Evolutionary conservation across 2,888 invertebrate species (phyloP).

Genomic region (Sclerodermus sp.): DNA sequence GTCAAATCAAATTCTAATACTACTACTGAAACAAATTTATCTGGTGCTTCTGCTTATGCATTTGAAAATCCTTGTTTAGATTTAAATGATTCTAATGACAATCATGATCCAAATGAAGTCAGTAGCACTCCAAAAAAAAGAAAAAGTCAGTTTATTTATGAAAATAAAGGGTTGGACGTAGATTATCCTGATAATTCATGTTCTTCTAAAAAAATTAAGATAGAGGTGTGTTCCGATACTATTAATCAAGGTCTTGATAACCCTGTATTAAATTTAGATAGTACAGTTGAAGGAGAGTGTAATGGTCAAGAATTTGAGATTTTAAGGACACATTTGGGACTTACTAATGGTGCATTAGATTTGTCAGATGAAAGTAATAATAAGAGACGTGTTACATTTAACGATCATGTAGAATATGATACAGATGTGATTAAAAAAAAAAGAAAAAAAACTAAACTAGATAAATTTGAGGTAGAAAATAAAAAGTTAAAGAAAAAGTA

Average conservation of each 20-base stretch:
- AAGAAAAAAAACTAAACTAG: slow-evolving; percentile 37
- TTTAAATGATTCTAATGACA: slow-evolving; percentile 13
- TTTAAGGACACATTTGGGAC: slow-evolving; percentile 35
- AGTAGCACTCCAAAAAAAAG: slow-evolving; percentile 17
- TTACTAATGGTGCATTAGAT: slow-evolving; percentile 48
- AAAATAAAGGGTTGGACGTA: slow-evolving; percentile 14
- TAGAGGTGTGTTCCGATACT: slow-evolving; percentile 3
- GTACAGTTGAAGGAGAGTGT: slow-evolving; percentile 14
- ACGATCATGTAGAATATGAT: slow-evolving; percentile 47
- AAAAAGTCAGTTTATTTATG: slow-evolving; percentile 19
- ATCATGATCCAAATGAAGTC: neutral
- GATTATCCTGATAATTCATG: slow-evolving; percentile 14
- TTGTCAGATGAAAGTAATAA: slow-evolving; percentile 41
- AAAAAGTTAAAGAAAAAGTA: slow-evolving; percentile 36
- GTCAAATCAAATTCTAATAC: slow-evolving; percentile 28
- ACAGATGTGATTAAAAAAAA: slow-evolving; percentile 36
- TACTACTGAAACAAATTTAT: slow-evolving; percentile 24
- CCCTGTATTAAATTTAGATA: slow-evolving; percentile 27
- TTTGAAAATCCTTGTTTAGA: slow-evolving; percentile 31
- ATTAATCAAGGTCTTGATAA: slow-evolving; percentile 26
- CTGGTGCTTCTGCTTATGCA: slow-evolving; percentile 14
- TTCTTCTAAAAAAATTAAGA: slow-evolving; percentile 27
- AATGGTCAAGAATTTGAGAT: slow-evolving; percentile 41
- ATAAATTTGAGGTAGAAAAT: slow-evolving; percentile 49
- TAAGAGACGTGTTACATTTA: slow-evolving; percentile 51